Base-by-base conservation (phyloP, 2,888 invertebrate species). In the Patella pellucida region DNA sequence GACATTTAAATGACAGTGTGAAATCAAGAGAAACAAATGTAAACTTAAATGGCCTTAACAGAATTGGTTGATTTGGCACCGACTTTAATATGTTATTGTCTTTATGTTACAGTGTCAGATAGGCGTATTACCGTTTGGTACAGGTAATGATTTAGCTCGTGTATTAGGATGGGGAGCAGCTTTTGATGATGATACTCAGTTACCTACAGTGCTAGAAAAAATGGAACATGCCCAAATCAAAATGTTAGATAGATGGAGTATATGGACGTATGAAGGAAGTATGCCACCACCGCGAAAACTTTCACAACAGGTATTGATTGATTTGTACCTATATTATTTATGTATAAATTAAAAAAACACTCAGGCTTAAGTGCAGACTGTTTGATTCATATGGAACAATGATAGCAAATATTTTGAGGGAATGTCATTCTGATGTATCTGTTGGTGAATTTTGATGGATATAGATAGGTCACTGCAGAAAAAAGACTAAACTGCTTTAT, bases 171-270 rank as follows among this genome's bases (percentile, higher is more conserved):
- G 98, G 98, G 98, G 98, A 15, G 95, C 97, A 12, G 96, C 96
- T 15, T 98, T 97, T 89, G 98, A 98, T 88, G 97, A 98, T 89
- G 97, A 97, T 85, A 95, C 97, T 12, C 96, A 97, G 90, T 93
- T 98, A 71, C 96, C 97, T 14, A 95, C 95, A 85, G 94, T 98
- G 71, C 92, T 99, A 67, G 97, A 98, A 90, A 95, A 96, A 83
- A 97, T 98, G 90, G 98, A 98, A 91, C 95, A 96, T 85, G 97
- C 98, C n/a, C 96, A 97, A 88, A 97, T 97, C 73, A 98, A 97
- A 92, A 98, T 98, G 96, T 93, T 99, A 72, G 98, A 98, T 91
- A 95, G 95, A 84, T 98, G 98, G 98, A 97, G 97, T 88, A 96
- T 98, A 84, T 96, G 97, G 96, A 96, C 96, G 11, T 97, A 96